These are phyloP conservation scores for Sinocyclocheilus anophthalmus DNA, from an alignment of 2,113 vertebrate genomes.

Conservation along the genomic window DNA sequence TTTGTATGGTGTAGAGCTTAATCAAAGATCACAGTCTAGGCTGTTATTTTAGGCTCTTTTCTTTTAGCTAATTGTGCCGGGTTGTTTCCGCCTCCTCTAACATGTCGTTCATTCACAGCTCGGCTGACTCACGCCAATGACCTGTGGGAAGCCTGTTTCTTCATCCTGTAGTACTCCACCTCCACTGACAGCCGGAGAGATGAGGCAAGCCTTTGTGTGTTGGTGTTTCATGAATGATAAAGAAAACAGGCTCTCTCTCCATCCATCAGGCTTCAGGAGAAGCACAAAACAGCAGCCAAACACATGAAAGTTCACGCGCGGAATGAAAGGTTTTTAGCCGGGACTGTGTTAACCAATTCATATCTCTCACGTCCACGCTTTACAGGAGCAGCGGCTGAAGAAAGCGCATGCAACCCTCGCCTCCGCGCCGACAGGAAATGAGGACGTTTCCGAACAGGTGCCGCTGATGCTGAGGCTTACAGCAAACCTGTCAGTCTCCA, in stretches of 20 bases:
- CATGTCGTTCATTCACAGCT: not conserved
- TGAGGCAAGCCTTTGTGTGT: not conserved
- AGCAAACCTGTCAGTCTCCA: not conserved
- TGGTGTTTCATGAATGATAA: slow-evolving; percentile 10
- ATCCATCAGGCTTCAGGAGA: not conserved
- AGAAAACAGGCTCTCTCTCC: slow-evolving; percentile 11
- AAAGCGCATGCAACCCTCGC: not conserved
- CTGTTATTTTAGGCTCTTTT: not conserved
- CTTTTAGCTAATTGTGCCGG: not conserved
- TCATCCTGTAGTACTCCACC: not conserved
- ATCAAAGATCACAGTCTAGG: not conserved
- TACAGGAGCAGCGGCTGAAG: not conserved
- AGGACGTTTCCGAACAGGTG: not conserved
- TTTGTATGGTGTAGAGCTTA: not conserved
- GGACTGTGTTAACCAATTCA: not conserved
- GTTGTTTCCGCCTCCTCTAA: slow-evolving; percentile 6
- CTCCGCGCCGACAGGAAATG: not conserved
- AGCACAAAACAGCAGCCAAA: not conserved
- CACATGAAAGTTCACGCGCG: not conserved
- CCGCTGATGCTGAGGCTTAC: not conserved
- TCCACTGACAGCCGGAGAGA: not conserved
- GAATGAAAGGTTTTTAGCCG: slow-evolving; percentile 6
- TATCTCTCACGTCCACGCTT: not conserved
- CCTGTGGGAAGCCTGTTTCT: slow-evolving; percentile 18
- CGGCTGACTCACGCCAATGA: not conserved